A percentile compares a stretch with the other conserved stretches of the same genome.
Conservation (phyloP, 53 echinoderm and acorn worm species). For the Pentamera pediparva region DNA sequence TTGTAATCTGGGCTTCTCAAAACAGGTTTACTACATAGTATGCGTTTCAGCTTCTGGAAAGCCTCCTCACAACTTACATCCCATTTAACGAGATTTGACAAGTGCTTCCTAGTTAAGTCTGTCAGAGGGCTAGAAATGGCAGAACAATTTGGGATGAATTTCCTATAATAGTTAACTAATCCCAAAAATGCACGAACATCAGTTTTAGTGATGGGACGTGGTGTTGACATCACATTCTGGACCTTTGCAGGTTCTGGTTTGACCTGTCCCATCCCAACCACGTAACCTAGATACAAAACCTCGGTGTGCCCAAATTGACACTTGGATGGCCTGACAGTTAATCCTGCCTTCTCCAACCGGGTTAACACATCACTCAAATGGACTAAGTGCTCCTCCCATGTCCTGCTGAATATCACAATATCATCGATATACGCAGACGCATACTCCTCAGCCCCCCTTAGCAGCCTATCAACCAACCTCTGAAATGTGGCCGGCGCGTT, state of each 20-base stretch:
- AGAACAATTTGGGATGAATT: neutral
- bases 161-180: neutral
- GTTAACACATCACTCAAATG: neutral
- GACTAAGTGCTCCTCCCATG: constrained; percentile 52
- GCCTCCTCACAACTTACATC: neutral
- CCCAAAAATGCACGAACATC: neutral
- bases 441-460: neutral
- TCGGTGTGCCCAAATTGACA: neutral
- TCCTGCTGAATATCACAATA: constrained; percentile 42
- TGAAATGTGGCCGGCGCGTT: neutral
- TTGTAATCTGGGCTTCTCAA: neutral
- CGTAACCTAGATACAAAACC: neutral
- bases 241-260: neutral
- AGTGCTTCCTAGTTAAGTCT: neutral
- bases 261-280: neutral
- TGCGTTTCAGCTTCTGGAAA: neutral
- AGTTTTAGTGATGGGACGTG: constrained; percentile 4
- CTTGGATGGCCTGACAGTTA: neutral
- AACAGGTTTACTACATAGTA: constrained; percentile 7
- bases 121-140: neutral
- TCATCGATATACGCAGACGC: constrained; percentile 22
- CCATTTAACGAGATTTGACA: neutral
- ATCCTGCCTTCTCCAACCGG: neutral
- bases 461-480: neutral
- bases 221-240: neutral